Evolutionary conservation across 2,113 vertebrate species (phyloP).

Genomic region (Brachyhypopomus gauderio): DNA sequence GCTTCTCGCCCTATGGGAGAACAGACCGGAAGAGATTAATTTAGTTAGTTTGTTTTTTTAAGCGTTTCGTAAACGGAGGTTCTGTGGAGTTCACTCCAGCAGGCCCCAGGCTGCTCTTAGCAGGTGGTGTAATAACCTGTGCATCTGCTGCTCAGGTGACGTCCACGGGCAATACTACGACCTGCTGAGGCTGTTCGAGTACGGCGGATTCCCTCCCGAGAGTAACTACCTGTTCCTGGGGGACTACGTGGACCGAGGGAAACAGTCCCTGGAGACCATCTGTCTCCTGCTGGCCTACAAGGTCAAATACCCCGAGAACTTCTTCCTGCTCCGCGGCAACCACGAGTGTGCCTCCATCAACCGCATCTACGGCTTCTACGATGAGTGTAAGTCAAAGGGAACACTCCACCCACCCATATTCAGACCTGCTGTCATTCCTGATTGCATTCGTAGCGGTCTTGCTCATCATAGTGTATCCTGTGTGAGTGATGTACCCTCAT

Average conservation of each 20-base stretch:
- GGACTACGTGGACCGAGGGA: conserved; percentile 79
- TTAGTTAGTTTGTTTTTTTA: neutral
- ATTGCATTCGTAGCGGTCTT: too few relatives aligned
- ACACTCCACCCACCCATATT: too few relatives aligned
- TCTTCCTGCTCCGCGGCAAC: conserved; percentile 79
- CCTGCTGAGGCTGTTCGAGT: conserved; percentile 90
- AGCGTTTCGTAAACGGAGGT: neutral
- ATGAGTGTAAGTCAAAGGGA: conserved; percentile 73
- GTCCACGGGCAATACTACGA: conserved; percentile 98
- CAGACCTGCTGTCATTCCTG: too few relatives aligned
- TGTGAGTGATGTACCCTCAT: too few relatives aligned
- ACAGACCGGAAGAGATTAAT: neutral
- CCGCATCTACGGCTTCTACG: conserved; percentile 82
- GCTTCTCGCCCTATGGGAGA: neutral
- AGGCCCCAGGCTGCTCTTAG: neutral
- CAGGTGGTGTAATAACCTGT: neutral
- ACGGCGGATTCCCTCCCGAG: conserved; percentile 93
- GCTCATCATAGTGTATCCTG: too few relatives aligned
- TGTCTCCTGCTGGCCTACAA: conserved; percentile 80
- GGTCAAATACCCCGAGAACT: conserved; percentile 82
- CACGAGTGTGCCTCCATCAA: conserved; percentile 81
- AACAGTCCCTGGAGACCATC: conserved; percentile 80
- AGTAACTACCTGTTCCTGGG: conserved; percentile 90
- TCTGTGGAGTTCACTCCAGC: neutral
- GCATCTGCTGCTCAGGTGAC: conserved; percentile 79